Evolutionary conservation across 2,888 invertebrate species (phyloP).

Genomic region (Cetonia aurata): DNA sequence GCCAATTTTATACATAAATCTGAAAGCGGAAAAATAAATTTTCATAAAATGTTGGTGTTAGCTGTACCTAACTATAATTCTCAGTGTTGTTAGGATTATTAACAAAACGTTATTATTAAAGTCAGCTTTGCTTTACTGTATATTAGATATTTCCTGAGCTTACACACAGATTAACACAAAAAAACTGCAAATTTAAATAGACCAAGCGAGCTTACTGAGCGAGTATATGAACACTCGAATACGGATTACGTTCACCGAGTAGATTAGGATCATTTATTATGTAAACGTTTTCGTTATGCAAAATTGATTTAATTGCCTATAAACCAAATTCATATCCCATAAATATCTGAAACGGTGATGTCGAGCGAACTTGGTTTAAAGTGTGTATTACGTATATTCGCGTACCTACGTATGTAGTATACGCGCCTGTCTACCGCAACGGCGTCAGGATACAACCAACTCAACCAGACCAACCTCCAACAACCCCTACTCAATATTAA

Average conservation of each 20-base stretch:
- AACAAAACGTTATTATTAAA: no score
- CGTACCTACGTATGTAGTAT: background rate
- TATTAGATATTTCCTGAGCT: no score
- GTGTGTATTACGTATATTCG: conserved; percentile 15
- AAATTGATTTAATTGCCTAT: conserved; percentile 44
- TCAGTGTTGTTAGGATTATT: no score
- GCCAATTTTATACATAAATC: no score
- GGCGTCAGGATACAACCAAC: conserved; percentile 37
- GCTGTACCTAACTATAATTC: no score
- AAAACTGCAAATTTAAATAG: no score
- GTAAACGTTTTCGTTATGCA: conserved; percentile 28
- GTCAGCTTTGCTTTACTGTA: no score
- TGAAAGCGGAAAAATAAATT: no score
- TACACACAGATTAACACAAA: background rate
- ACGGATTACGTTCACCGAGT: background rate
- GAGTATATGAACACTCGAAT: background rate
- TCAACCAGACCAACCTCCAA: conserved; percentile 34
- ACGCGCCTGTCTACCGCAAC: conserved; percentile 22
- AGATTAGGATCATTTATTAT: conserved; percentile 27
- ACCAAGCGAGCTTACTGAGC: background rate
- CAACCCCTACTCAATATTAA: conserved; percentile 50
- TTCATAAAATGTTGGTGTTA: no score
- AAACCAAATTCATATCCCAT: conserved; percentile 44
- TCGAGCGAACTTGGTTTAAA: conserved; percentile 41
- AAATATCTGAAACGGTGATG: conserved; percentile 43